Evolutionary conservation across 2,113 vertebrate species (phyloP).

Genomic region (Chamaea fasciata): DNA sequence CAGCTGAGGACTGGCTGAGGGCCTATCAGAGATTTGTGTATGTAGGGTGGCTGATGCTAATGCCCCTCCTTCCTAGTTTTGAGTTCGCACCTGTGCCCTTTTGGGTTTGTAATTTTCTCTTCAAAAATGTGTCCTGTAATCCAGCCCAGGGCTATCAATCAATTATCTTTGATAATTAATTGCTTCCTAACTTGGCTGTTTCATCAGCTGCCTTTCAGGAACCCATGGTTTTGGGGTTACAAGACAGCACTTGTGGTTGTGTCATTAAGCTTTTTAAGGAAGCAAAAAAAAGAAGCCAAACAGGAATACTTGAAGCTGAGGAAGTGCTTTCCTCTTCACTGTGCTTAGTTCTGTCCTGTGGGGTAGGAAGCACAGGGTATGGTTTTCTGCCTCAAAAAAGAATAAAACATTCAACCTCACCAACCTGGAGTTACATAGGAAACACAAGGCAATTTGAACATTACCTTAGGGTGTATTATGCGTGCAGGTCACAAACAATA

Average conservation of each 20-base stretch:
- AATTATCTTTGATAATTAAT: neutral
- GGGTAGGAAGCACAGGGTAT: neutral
- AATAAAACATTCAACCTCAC: neutral
- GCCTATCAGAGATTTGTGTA: neutral
- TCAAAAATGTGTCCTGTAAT: neutral
- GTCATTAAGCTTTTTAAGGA: neutral
- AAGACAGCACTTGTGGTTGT: neutral
- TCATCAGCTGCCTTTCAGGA: neutral
- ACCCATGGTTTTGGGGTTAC: neutral
- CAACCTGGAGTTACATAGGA: neutral
- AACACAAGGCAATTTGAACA: neutral
- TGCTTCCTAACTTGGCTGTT: neutral
- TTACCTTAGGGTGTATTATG: neutral
- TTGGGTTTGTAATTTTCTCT: neutral
- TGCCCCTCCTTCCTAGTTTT: neutral
- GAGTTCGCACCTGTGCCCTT: neutral
- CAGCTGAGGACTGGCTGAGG: neutral
- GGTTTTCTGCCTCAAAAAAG: neutral
- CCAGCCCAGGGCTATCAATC: neutral
- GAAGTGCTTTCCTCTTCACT: neutral
- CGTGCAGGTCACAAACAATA: neutral
- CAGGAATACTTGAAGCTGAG: neutral
- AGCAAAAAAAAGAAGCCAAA: neutral
- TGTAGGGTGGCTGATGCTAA: neutral
- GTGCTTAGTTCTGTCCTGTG: neutral